Evolutionary conservation across 2,888 invertebrate species (phyloP).

Genomic region (Drosophila siamana): DNA sequence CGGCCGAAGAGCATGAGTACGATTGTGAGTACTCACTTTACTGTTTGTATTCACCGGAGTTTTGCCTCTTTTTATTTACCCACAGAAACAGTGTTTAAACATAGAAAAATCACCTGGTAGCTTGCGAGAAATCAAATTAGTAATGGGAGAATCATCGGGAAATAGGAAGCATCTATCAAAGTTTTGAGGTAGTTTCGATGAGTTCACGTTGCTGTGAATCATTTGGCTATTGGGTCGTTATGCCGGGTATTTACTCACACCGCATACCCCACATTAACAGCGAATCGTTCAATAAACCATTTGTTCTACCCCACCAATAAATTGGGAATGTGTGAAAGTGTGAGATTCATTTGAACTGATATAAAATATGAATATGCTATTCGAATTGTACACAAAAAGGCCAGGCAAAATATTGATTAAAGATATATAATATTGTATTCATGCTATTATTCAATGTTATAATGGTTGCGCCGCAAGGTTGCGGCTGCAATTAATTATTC

Average conservation of each 20-base stretch:
- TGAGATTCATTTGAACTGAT: conserved; percentile 46
- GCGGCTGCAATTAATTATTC: conserved; percentile 24
- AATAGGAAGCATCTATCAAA: conserved; percentile 56
- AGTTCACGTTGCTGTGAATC: conserved; percentile 41
- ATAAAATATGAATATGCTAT: conserved; percentile 52
- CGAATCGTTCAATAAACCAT: conserved; percentile 55
- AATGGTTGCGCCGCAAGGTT: conserved; percentile 35
- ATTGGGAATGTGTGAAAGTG: conserved; percentile 64
- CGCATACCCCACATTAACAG: conserved; percentile 27
- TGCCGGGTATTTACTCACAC: conserved; percentile 14
- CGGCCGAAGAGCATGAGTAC: conserved; percentile 9
- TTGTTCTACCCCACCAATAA: conserved; percentile 50
- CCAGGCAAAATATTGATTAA: conserved; percentile 37
- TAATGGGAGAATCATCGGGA: conserved; percentile 44
- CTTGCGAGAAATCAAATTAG: conserved; percentile 8
- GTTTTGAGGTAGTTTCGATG: conserved; percentile 35
- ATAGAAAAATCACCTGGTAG: conserved; percentile 41
- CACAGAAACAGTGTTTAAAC: conserved; percentile 18
- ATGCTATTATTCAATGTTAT: conserved; percentile 19
- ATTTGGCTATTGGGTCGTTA: conserved; percentile 9
- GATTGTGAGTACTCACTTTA: conserved; percentile 14
- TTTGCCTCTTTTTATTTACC: background rate
- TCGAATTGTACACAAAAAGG: conserved; percentile 44
- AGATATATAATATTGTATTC: conserved; percentile 38
- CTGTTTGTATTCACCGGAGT: conserved; percentile 14